Base-by-base conservation (phyloP, 2,888 invertebrate genomes). In the Euzetes globulus region DNA sequence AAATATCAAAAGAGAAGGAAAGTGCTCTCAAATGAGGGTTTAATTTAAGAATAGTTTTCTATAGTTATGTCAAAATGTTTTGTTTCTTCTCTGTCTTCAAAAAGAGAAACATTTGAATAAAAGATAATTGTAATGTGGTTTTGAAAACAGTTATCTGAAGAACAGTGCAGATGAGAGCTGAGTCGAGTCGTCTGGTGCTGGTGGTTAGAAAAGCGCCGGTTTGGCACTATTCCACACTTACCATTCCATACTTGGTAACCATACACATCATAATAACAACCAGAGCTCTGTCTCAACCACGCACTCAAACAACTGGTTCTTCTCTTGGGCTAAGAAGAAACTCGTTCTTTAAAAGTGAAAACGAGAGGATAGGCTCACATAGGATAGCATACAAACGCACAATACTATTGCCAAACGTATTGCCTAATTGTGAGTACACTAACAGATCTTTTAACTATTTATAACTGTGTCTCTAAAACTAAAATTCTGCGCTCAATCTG, bases 181-280 rank as follows among this genome's bases (percentile, higher is more conserved):
- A n/a, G 2, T 60, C 29, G 9, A 19, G 22, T 19, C 41, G n/a
- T 17, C 37, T 68, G 68, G 68, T 68, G 19, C 45, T 68, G 45
- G 68, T 68, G 68, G 68, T 68, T n/a, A 68, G 68, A 15, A 68
- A 68, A 68, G 68, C 68, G 33, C 41, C 68, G 68, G 68, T 68
- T 68, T 68, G 68, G 68, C 68, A 68, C 68, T 68, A 22, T 22
- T 68, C 68, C 68, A 68, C 22, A 0, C 68, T 68, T 22, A 22
- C 68, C 22, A 68, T 68, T 68, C 68, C 68, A 68, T 68, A 68
- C 41, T 68, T 68, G 41, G 68, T 19, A n/a, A 68, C 37, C 37
- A 22, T 68, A 33, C 17, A 68, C 68, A 68, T 68, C 41, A 68
- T 68, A n/a, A 41, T 68, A n/a, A 68, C 33, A 37, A 60, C 60